Evolutionary conservation across 2,113 vertebrate species (phyloP), one percentile per base, ranked within the genome.

Genomic region (Spheniscus mendiculus): DNA sequence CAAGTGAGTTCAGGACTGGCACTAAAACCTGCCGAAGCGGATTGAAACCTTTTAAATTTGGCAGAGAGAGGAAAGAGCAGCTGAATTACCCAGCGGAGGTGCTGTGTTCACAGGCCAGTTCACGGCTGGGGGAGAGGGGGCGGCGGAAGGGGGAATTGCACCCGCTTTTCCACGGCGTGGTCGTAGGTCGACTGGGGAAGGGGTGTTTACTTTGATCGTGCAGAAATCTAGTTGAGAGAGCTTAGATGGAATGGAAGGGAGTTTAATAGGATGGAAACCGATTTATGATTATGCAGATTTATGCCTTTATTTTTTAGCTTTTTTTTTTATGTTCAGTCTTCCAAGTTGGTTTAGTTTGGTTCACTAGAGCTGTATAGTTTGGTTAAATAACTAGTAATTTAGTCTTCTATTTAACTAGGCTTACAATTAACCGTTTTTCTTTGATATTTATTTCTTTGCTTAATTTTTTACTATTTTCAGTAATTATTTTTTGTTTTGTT

Each of bases 381-480:
- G 97, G 92, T 98, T 98, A 97, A 97, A 96, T 79, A 95, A 89
- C 95, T 90, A 96, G 94, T 90, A 61, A 94, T 97, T 93, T 96
- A 96, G 97, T 98, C 98, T 98, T 97, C 98, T 97, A 96, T 98
- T 98, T 97, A 96, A 97, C 95, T 96, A 97, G 98, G 97, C 97
- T 98, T 97, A 49, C 96, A 97, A 98, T 98, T 98, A 98, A 98
- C 96, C 83, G 1, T 44, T 96, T 93, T 95, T 97, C 97, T 98
- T 98, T 94, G 98, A 29, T 98, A 98, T 99, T 99, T 99, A 99
- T 99, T 99, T 99, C 97, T 98, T 85, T 56, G 92, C 96, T 97
- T 93, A 67, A 86, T 97, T 91, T 90, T 95, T 77, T 56, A 86
- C 65, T 77, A 12, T 72, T 81, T 96, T 56, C 44, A 79, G 53